A percentile compares a stretch with the other conserved stretches of the same genome.
phyloP scores from a whole-genome alignment of 2,797 vertebrate species.

The Myotis findleyi region DNA sequence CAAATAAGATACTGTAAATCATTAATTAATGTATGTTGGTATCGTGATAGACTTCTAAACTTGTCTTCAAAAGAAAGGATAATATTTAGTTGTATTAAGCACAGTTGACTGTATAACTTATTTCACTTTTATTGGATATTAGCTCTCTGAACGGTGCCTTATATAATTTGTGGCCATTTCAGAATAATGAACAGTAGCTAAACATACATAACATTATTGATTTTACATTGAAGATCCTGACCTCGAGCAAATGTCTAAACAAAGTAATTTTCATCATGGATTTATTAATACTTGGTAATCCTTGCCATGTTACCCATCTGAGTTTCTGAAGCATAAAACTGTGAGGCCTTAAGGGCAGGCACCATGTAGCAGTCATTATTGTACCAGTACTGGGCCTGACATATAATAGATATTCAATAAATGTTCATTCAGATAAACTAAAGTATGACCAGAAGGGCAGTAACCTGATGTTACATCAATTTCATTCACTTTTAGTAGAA shows the following conservation, averaged over 20 bases:
- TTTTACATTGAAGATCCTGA: constrained; percentile 28
- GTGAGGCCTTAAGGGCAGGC: not conserved
- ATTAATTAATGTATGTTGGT: not conserved
- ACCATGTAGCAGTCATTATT: not conserved
- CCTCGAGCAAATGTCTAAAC: not conserved
- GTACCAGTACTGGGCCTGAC: not conserved
- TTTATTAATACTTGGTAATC: constrained; percentile 38
- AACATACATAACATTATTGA: not conserved
- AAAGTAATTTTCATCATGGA: not conserved
- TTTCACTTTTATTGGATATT: not conserved
- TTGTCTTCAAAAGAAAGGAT: not conserved
- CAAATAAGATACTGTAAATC: not conserved
- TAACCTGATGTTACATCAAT: not conserved
- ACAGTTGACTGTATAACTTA: not conserved
- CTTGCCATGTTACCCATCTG: not conserved
- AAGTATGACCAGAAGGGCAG: not conserved
- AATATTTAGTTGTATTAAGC: not conserved
- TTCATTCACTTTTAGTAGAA: not conserved
- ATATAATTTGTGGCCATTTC: not conserved
- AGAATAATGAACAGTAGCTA: not conserved
- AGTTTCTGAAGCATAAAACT: not conserved
- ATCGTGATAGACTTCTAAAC: not conserved
- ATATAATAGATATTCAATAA: not conserved
- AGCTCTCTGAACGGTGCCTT: not conserved
- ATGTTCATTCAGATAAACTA: not conserved